These are phyloP conservation scores for Bubo bubo DNA, from an alignment of 2,113 vertebrate species.

Conservation along the genomic window DNA sequence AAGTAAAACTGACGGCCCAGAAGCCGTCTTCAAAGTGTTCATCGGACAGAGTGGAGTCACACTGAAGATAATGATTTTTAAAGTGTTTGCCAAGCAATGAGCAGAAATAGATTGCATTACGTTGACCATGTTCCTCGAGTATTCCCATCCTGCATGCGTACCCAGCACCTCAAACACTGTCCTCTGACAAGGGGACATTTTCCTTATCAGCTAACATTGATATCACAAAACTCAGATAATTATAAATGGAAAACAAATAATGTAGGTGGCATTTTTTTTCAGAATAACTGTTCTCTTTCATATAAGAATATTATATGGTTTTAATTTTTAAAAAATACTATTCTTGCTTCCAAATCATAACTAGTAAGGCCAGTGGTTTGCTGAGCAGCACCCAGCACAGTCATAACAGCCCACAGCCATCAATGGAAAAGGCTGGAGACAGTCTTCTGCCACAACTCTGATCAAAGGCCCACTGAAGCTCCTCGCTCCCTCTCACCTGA, in stretches of 20 bases:
- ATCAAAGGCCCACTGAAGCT: background rate
- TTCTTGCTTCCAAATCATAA: background rate
- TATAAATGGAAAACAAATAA: background rate
- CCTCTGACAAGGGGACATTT: background rate
- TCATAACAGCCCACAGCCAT: fast-evolving
- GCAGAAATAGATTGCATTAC: background rate
- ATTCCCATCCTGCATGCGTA: background rate
- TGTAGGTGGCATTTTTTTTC: background rate
- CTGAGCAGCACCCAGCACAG: background rate
- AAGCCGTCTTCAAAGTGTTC: fast-evolving
- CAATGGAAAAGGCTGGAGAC: background rate
- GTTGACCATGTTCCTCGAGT: fast-evolving
- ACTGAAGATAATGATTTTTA: fast-evolving
- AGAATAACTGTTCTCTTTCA: background rate
- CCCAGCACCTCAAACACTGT: background rate
- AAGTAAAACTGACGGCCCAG: fast-evolving
- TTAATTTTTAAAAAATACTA: background rate
- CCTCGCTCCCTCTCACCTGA: background rate
- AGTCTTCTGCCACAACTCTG: background rate
- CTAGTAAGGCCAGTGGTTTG: background rate
- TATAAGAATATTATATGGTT: background rate
- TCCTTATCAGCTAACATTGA: background rate
- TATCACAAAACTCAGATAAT: background rate
- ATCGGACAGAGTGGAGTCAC: background rate
- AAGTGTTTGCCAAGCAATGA: background rate